Base-by-base conservation (phyloP, 1,140 invertebrate genomes). In the Euura saliciscinereae region DNA sequence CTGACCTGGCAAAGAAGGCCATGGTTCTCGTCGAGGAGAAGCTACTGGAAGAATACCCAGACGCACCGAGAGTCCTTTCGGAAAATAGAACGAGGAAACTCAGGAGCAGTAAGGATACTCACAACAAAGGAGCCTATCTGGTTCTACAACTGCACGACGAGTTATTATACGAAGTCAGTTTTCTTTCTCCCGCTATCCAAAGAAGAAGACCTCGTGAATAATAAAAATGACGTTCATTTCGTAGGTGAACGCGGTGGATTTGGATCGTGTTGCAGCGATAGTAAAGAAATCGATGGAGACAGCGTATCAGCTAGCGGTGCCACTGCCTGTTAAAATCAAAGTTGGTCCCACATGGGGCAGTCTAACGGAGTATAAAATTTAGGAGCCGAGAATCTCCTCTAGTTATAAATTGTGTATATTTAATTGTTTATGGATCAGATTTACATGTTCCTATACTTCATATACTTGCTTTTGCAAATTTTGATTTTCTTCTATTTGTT, bases 121-220 rank as follows among this genome's bases (percentile, higher is more conserved):
- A 73, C 66, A 78, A 74, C 51, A 88, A 79, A 71, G 85, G 85
- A 45, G 91, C 91, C 1, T 91, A 90, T 74, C 88, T 98, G 28
- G 90, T 99, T 3, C 87, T 99, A 51, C 96, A 99, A 83, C 88
- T 99, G 75, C 98, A 99, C 82, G 98, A 99, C 88, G 98, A 99
- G 90, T 88, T 99, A 1, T 92, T 99, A 43, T 99, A 95, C 81
- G 97, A 99, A 90, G 96, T 98, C 73, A 86, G 89, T 13, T 76
- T 71, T 65, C 45, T 71, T 46, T 43, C 28, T 28, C 1, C 28
- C 28, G 28, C 28, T 28, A 28, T 28, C 28, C 28, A 28, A 28
- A 28, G 28, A 28, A 28, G 28, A 28, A 28, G 28, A 28, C 28
- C 28, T 28, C 28, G 28, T 28, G 28, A 28, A 28, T 28, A 28